phyloP scores from a whole-genome alignment of 2,797 vertebrate genomes.

The Chelonia mydas region DNA sequence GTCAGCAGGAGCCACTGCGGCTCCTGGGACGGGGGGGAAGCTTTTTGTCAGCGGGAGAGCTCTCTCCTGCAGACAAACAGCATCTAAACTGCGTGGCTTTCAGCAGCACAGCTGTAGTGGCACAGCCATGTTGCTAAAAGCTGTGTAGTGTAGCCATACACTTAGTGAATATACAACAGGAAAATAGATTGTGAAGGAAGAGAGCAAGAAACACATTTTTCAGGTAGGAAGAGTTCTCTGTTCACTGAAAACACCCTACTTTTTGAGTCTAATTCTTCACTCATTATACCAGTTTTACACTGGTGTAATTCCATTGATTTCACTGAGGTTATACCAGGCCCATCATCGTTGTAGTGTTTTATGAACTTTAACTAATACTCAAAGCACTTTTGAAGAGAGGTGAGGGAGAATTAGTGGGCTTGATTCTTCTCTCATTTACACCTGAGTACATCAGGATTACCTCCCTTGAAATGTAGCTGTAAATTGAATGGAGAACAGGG shows the following conservation, averaged over 20 bases:
- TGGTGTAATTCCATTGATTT: neutral
- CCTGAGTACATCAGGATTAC: constrained; percentile 1
- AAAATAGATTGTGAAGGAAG: neutral
- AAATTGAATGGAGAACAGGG: constrained; percentile 49
- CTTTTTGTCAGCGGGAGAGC: no score
- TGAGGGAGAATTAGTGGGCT: constrained; percentile 42
- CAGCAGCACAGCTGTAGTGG: no score
- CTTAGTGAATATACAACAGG: neutral
- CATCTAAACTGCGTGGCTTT: no score
- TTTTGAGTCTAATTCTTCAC: neutral
- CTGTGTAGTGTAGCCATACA: no score
- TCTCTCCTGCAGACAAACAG: no score
- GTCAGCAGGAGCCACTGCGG: no score
- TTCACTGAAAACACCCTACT: neutral
- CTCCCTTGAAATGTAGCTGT: constrained; percentile 38
- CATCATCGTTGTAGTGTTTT: neutral
- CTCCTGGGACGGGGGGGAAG: no score
- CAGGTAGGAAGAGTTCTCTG: neutral
- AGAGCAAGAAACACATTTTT: neutral
- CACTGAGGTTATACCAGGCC: neutral
- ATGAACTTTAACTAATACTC: neutral
- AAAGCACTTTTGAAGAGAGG: neutral
- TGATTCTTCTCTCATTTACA: constrained; percentile 32
- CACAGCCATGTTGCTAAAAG: no score
- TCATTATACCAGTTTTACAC: neutral